Percentiles rank a stretch among this genome's conserved stretches.
These are phyloP conservation scores for Lathamus discolor DNA, from an alignment of 2,113 vertebrate species.

Conservation along the genomic window DNA sequence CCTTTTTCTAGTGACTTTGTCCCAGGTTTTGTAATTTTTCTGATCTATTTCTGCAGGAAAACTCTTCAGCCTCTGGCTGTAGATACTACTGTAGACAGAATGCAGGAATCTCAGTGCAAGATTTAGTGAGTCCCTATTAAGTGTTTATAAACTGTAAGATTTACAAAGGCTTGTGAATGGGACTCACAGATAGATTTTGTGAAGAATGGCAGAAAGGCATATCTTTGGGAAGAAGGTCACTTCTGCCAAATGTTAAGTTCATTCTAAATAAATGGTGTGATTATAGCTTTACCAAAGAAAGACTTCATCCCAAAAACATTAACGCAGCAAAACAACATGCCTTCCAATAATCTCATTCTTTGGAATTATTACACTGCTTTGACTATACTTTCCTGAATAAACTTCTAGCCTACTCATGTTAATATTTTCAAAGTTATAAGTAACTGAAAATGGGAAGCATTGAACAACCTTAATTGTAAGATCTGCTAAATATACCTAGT, in stretches of 20 bases:
- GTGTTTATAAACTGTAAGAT: not conserved
- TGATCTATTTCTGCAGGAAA: not conserved
- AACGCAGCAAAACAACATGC: not conserved
- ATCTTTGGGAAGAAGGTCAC: not conserved
- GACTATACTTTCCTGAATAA: not conserved
- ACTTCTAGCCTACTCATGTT: not conserved
- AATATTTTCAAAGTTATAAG: not conserved
- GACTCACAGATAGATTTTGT: not conserved
- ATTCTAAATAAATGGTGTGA: not conserved
- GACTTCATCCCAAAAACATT: not conserved
- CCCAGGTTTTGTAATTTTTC: not conserved
- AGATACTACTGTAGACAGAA: not conserved
- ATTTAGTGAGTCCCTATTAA: not conserved
- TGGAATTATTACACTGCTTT: not conserved
- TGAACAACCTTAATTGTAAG: constrained; percentile 20
- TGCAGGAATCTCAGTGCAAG: not conserved
- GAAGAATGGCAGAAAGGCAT: not conserved
- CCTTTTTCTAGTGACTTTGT: not conserved
- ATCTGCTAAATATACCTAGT: constrained; percentile 8
- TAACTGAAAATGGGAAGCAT: not conserved
- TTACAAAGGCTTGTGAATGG: not conserved
- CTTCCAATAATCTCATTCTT: not conserved
- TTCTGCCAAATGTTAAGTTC: not conserved
- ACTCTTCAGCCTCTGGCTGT: not conserved
- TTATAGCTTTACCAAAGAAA: not conserved